A percentile compares a stretch with the other conserved stretches of the same genome.
These are phyloP conservation scores for Aldabrachelys gigantea DNA, from an alignment of 2,113 vertebrate genomes.

Conservation along the genomic window DNA sequence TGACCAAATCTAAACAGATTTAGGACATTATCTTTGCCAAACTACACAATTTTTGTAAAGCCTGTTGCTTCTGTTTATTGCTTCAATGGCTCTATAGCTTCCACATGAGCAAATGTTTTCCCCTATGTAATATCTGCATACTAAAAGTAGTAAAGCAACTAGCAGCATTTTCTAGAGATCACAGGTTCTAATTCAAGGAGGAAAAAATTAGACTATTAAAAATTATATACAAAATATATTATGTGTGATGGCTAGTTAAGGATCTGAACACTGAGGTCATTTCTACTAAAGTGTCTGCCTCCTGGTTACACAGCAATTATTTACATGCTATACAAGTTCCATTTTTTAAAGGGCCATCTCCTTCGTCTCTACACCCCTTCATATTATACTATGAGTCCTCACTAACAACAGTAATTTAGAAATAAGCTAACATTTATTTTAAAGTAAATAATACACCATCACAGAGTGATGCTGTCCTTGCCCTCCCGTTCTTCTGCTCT, in stretches of 20 bases:
- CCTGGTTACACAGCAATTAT: background rate
- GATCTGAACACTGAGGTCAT: background rate
- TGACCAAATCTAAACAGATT: background rate
- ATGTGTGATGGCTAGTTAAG: background rate
- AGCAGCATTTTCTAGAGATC: background rate
- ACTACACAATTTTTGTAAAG: background rate
- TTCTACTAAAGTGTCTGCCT: background rate
- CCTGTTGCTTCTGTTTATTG: background rate
- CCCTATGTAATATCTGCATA: background rate
- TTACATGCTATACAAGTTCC: background rate
- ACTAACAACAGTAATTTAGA: background rate
- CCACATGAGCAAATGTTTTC: background rate
- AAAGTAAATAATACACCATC: background rate
- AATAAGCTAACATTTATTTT: background rate
- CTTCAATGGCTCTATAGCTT: background rate
- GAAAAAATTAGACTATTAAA: background rate
- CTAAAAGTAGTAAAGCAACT: background rate
- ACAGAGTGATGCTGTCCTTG: background rate
- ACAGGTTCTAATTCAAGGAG: background rate
- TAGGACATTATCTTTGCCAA: background rate
- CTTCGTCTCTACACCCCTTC: background rate
- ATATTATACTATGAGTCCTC: background rate
- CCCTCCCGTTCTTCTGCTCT: background rate
- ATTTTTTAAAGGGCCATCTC: background rate
- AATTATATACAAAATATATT: background rate